Conservation (phyloP, 1,140 invertebrate genomes). For the Doryteuthis pealeii region DNA sequence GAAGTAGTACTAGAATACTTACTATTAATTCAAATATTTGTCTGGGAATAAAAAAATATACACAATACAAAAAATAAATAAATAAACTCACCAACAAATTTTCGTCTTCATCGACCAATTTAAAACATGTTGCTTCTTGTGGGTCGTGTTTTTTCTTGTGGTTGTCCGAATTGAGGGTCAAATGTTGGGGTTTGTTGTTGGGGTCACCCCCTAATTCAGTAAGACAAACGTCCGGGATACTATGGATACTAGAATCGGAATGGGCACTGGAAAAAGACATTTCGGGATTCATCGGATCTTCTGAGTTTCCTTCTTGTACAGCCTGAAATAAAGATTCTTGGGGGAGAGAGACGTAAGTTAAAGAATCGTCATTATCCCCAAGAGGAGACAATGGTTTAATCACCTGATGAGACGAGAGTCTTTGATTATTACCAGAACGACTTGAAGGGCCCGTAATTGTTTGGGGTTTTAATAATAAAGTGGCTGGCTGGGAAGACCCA, state of each 20-base stretch:
- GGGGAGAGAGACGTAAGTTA: slow-evolving; percentile 49
- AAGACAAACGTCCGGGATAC: slow-evolving; percentile 40
- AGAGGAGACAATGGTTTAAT: slow-evolving; percentile 47
- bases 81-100: slow-evolving; percentile 44
- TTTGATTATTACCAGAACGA: not conserved
- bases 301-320: not conserved
- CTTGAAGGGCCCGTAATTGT: not conserved
- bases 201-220: slow-evolving; percentile 22
- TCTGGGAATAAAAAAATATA: no score
- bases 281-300: slow-evolving; percentile 18
- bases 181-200: not conserved
- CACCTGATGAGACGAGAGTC: not conserved
- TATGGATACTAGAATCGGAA: slow-evolving; percentile 37
- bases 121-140: slow-evolving; percentile 46
- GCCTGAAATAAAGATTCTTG: slow-evolving; percentile 24
- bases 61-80: no score
- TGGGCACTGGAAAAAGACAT: slow-evolving; percentile 38
- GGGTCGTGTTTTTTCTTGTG: not conserved
- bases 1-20: no score
- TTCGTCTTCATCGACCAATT: slow-evolving; percentile 59
- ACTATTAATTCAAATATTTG: no score
- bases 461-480: not conserved
- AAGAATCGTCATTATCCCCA: slow-evolving; percentile 36
- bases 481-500: not conserved
- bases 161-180: not conserved